Base-by-base conservation (phyloP, 2,113 vertebrate species). In the Heterotis niloticus region DNA sequence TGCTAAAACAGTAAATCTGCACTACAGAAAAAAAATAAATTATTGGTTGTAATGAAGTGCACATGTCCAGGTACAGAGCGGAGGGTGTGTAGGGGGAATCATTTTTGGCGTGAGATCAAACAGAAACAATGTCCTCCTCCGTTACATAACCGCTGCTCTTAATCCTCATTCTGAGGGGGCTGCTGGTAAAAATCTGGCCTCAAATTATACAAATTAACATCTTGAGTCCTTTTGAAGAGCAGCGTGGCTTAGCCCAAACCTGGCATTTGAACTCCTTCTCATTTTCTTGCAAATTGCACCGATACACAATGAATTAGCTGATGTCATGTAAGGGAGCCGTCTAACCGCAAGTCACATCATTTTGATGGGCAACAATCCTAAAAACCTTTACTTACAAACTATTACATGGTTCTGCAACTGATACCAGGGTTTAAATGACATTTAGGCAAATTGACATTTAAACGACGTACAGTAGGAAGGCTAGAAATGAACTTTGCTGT, bases 81-180 rank as follows among this genome's bases (percentile, higher is more conserved):
- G 28, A 34, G 69, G 67, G 64, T 51, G 64, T 29, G 64, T 29
- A 23, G 65, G 51, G 10, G 26, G 75, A 54, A 81, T 60, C 73
- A 75, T 75, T 44, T 71, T 75, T 82, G 79, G 80, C 70, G 16
- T 23, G 14, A 67, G 84, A 81, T 87, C 71, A 82, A 76, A 81
- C 28, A 57, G 76, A 28, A 76, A 72, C 29, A 16, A 59, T 44
- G 54, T 76, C 64, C 76, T 26, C 28, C 75, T 69, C 70, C 52
- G 34, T 81, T 79, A 76, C 59, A 73, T 80, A 77, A 80, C 75
- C 69, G 28, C 28, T 65, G 69, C 60, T 79, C 34, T 51, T 82
- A 77, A 78, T 82, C 29, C 73, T 51, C 72, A 75, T 81, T 78
- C 77, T 71, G 29, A 65, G 52, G 54, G 76, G 26, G 56, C 52